phyloP scores from a whole-genome alignment of 1,140 invertebrate genomes.

The Heliconius hewitsoni region DNA sequence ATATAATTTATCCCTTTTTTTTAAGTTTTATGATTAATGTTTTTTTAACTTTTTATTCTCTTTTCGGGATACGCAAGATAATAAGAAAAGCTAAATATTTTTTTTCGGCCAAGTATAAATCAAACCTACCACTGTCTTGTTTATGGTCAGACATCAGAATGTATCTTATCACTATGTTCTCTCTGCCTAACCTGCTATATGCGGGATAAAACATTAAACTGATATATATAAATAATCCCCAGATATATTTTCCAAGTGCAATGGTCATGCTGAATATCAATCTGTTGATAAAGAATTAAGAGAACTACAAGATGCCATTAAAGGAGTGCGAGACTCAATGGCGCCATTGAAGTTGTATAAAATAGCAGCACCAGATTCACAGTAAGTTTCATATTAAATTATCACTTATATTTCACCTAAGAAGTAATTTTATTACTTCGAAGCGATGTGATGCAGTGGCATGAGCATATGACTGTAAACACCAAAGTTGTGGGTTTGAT shows the following conservation, averaged over 20 bases:
- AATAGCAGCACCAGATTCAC: slow-evolving; percentile 82
- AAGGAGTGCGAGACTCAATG: slow-evolving; percentile 81
- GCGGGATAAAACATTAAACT: background rate
- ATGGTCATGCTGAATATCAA: slow-evolving; percentile 83
- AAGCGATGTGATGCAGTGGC: too few relatives aligned
- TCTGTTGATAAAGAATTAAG: slow-evolving; percentile 83
- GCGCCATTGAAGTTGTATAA: slow-evolving; percentile 83
- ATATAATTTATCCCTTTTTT: background rate
- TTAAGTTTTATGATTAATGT: too few relatives aligned
- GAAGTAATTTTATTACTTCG: background rate
- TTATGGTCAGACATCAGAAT: too few relatives aligned
- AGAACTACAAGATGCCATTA: slow-evolving; percentile 84
- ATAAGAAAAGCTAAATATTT: too few relatives aligned
- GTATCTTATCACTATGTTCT: too few relatives aligned
- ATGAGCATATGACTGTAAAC: too few relatives aligned
- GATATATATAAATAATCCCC: background rate
- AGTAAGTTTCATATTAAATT: slow-evolving; percentile 66
- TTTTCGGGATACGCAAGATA: too few relatives aligned
- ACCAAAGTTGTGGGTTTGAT: too few relatives aligned
- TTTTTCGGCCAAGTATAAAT: too few relatives aligned
- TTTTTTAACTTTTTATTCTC: too few relatives aligned
- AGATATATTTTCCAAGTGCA: slow-evolving; percentile 77
- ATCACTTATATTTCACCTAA: background rate
- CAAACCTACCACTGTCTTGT: too few relatives aligned
- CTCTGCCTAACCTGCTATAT: background rate